Percentiles rank a stretch among this genome's conserved stretches.
Evolutionary conservation across 2,797 vertebrate genomes (phyloP).

Genomic region (Phrynocephalus guinanensis): DNA sequence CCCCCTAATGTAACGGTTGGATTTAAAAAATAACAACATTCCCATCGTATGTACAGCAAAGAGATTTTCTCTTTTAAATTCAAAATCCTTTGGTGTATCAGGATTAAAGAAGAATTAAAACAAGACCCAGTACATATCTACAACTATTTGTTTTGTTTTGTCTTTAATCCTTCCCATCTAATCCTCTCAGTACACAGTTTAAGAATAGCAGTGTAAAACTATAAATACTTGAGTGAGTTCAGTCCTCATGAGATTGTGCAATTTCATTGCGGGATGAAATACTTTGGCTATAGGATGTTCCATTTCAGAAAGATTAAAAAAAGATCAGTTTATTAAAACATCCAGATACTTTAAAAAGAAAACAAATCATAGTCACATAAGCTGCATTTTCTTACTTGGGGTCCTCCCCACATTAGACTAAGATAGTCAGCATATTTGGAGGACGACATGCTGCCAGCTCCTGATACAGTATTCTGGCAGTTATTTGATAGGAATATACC

Average conservation of each 20-base stretch:
- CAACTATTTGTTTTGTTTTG: not conserved
- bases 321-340: not conserved
- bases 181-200: conserved; percentile 9
- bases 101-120: conserved; percentile 27
- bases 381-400: too few relatives aligned
- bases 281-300: not conserved
- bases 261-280: not conserved
- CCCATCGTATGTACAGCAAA: not conserved
- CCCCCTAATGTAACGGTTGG: not conserved
- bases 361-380: not conserved
- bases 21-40: not conserved
- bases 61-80: conserved; percentile 9
- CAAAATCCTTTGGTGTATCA: conserved; percentile 8
- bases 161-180: conserved; percentile 22
- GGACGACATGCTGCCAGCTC: not conserved
- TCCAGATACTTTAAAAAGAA: not conserved
- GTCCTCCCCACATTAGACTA: too few relatives aligned
- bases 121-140: not conserved
- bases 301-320: not conserved
- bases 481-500: not conserved
- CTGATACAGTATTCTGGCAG: not conserved
- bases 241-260: not conserved
- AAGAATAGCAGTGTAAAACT: not conserved
- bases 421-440: not conserved
- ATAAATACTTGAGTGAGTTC: conserved; percentile 1